A percentile compares a stretch with the other conserved stretches of the same genome.
phyloP scores from a whole-genome alignment of 2,113 vertebrate species.

The Verasper variegatus region DNA sequence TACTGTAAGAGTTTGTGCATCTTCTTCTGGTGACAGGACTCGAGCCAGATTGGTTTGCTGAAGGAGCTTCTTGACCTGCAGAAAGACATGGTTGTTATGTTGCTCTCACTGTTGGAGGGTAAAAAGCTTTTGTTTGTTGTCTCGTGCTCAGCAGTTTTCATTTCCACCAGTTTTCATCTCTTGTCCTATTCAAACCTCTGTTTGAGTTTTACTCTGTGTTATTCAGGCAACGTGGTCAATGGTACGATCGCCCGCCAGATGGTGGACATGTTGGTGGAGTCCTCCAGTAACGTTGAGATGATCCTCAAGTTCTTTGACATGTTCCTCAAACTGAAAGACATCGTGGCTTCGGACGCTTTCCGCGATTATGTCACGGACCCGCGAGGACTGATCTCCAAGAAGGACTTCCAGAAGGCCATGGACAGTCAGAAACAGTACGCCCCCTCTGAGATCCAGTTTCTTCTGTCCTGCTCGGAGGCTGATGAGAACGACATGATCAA shows the following conservation, averaged over 20 bases:
- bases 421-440: constrained; percentile 97
- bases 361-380: constrained; percentile 92
- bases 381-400: constrained; percentile 95
- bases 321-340: constrained; percentile 98
- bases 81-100: constrained; percentile 99
- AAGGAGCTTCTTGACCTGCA: constrained; percentile 96
- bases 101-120: constrained; percentile 93
- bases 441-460: constrained; percentile 92
- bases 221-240: constrained; percentile 93
- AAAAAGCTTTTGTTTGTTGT: constrained; percentile 27
- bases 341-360: constrained; percentile 94
- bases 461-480: constrained; percentile 93
- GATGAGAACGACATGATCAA: constrained; percentile 99
- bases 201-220: constrained; percentile 18
- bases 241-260: constrained; percentile 97
- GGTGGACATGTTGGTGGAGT: constrained; percentile 99
- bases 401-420: constrained; percentile 98
- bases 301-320: constrained; percentile 99
- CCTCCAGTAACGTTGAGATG: constrained; percentile 97
- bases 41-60: constrained; percentile 93
- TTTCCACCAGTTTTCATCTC: not conserved
- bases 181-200: constrained; percentile 1
- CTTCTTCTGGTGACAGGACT: constrained; percentile 84
- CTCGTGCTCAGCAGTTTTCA: not conserved
- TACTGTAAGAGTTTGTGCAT: constrained; percentile 55